Percentiles rank a stretch among this genome's conserved stretches.
Conservation (phyloP, 2,797 vertebrate species). For the Melanotaenia nigrans region DNA sequence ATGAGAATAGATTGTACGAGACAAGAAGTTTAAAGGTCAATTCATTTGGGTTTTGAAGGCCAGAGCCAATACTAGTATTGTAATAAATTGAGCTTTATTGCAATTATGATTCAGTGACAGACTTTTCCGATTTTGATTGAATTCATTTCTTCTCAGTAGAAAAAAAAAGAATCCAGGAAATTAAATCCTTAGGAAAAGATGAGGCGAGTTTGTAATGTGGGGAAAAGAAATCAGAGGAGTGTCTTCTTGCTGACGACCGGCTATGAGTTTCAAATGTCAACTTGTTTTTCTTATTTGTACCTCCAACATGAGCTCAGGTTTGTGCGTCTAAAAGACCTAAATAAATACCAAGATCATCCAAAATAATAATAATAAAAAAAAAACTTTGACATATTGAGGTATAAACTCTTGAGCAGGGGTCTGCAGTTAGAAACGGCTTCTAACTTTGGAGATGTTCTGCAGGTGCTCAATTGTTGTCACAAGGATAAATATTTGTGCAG, state of each 20-base stretch:
- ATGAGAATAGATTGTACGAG: conserved; percentile 14
- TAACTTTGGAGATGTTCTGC: neutral
- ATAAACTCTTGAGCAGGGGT: neutral
- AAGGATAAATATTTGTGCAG: conserved; percentile 2
- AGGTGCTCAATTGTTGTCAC: neutral
- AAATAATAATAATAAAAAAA: conserved; percentile 17
- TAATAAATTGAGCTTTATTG: conserved; percentile 4
- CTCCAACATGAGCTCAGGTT: conserved; percentile 11
- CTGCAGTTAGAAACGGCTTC: neutral
- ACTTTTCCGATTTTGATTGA: neutral
- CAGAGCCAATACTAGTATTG: neutral
- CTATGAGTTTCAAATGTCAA: conserved; percentile 46
- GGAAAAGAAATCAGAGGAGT: conserved; percentile 21
- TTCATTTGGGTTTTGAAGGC: conserved; percentile 22
- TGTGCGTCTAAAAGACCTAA: neutral
- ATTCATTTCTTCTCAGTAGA: neutral
- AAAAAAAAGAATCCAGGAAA: neutral
- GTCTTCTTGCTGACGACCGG: conserved; percentile 12
- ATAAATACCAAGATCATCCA: conserved; percentile 1
- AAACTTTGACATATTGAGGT: neutral
- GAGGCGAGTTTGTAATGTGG: neutral
- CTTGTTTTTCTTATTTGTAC: conserved; percentile 35
- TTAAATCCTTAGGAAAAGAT: neutral
- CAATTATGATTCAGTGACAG: neutral
- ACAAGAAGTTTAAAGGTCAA: conserved; percentile 39